A percentile compares a stretch with the other conserved stretches of the same genome.
These are phyloP conservation scores for Tetramorium parvispinum DNA, from an alignment of 1,140 invertebrate genomes.

Conservation along the genomic window DNA sequence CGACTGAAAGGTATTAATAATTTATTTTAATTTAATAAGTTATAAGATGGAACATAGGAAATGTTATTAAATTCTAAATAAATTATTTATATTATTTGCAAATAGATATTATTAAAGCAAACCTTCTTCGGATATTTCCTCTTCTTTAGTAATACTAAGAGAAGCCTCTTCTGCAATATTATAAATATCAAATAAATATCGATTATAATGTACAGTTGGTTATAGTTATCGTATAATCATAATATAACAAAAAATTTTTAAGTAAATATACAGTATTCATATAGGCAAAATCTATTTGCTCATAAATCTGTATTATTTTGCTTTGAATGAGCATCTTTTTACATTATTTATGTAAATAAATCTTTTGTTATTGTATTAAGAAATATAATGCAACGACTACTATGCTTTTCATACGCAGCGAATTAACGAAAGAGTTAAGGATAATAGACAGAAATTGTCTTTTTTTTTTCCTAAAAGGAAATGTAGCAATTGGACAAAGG, in stretches of 20 bases:
- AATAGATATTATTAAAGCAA: conserved; percentile 34
- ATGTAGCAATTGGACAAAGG: not conserved
- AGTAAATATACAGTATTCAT: not conserved
- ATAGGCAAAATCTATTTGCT: not conserved
- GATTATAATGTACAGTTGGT: not conserved
- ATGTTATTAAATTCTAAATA: conserved; percentile 17
- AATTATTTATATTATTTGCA: not conserved
- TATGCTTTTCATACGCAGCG: conserved; percentile 81
- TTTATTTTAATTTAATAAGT: not conserved
- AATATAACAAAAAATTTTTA: not conserved
- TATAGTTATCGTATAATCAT: conserved; percentile 25
- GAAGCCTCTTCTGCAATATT: conserved; percentile 86
- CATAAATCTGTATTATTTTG: not conserved
- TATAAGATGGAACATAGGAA: not conserved
- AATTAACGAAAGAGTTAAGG: conserved; percentile 28
- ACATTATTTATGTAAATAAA: conserved; percentile 24
- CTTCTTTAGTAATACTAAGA: conserved; percentile 87
- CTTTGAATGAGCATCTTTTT: conserved; percentile 21
- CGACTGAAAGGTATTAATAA: conserved; percentile 61
- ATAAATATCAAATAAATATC: conserved; percentile 33
- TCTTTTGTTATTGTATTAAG: not conserved
- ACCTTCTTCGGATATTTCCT: conserved; percentile 86
- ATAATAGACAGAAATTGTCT: not conserved
- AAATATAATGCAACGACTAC: conserved; percentile 31
- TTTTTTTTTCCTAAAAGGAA: not conserved